Evolutionary conservation across 1,140 invertebrate species (phyloP).

Genomic region (Acyrthosiphon pisum): DNA sequence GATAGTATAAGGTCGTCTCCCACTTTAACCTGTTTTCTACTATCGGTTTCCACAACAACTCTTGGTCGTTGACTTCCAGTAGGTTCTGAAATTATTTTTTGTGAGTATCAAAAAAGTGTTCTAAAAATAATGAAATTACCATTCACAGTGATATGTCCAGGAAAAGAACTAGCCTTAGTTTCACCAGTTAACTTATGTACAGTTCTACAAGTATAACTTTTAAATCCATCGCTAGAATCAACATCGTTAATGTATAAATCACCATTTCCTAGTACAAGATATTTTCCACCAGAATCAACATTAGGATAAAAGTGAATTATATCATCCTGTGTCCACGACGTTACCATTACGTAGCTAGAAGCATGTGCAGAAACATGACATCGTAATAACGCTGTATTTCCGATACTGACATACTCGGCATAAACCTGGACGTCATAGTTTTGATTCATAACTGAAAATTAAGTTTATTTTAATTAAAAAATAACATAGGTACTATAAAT

Average conservation of each 20-base stretch:
- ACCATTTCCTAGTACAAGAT: slow-evolving; percentile 82
- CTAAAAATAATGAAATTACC: slow-evolving; percentile 64
- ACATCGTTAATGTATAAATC: slow-evolving; percentile 82
- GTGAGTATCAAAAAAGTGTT: neutral
- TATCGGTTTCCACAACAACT: slow-evolving; percentile 74
- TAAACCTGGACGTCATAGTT: slow-evolving; percentile 87
- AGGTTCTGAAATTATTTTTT: slow-evolving; percentile 68
- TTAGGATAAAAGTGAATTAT: slow-evolving; percentile 77
- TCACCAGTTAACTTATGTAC: slow-evolving; percentile 81
- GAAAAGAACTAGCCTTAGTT: slow-evolving; percentile 70
- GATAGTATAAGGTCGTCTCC: slow-evolving; percentile 76
- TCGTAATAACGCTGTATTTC: slow-evolving; percentile 84
- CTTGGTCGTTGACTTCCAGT: slow-evolving; percentile 75
- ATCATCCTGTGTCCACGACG: slow-evolving; percentile 86
- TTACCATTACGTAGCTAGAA: slow-evolving; percentile 84
- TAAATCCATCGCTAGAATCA: slow-evolving; percentile 74
- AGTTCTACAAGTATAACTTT: slow-evolving; percentile 82
- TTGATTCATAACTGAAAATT: slow-evolving; percentile 79
- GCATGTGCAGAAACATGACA: slow-evolving; percentile 89
- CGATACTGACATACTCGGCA: slow-evolving; percentile 85
- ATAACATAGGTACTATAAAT: neutral
- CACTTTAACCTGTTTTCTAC: slow-evolving; percentile 69
- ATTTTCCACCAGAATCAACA: slow-evolving; percentile 69
- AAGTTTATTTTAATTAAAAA: slow-evolving; percentile 14
- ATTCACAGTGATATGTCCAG: slow-evolving; percentile 71